A percentile compares a stretch with the other conserved stretches of the same genome.
These are phyloP conservation scores for Aromia moschata DNA, from an alignment of 2,888 invertebrate species.

Conservation along the genomic window DNA sequence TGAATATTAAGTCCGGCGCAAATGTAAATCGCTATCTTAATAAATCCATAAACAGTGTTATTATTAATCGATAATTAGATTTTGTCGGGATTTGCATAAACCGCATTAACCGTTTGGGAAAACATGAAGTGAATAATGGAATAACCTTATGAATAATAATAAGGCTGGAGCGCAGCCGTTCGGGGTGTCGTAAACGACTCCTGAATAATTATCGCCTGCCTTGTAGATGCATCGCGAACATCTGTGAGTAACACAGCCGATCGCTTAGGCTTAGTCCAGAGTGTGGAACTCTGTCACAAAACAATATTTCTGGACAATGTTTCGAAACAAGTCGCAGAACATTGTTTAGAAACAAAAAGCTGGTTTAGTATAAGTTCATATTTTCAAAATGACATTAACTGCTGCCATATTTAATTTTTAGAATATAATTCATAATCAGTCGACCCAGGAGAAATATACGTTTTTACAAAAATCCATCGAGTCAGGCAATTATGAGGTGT, in stretches of 20 bases:
- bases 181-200: conserved; percentile 9
- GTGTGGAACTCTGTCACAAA: no score
- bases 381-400: no score
- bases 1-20: conserved; percentile 6
- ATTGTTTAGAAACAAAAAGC: no score
- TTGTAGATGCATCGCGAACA: background rate
- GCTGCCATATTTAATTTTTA: no score
- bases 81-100: conserved; percentile 14
- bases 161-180: background rate
- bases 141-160: conserved; percentile 18
- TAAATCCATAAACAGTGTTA: conserved; percentile 14
- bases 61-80: conserved; percentile 15
- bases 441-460: no score
- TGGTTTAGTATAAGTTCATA: no score
- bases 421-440: no score
- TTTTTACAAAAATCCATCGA: no score
- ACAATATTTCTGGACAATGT: no score
- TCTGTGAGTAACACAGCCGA: background rate
- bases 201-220: conserved; percentile 15
- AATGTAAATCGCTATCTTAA: conserved; percentile 11
- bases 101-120: conserved; percentile 6
- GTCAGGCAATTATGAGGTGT: no score
- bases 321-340: no score
- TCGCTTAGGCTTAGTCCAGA: no score
- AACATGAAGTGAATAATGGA: conserved; percentile 12